Base-by-base conservation (phyloP, 2,888 invertebrate species). In the Sylvicola fuscatus region DNA sequence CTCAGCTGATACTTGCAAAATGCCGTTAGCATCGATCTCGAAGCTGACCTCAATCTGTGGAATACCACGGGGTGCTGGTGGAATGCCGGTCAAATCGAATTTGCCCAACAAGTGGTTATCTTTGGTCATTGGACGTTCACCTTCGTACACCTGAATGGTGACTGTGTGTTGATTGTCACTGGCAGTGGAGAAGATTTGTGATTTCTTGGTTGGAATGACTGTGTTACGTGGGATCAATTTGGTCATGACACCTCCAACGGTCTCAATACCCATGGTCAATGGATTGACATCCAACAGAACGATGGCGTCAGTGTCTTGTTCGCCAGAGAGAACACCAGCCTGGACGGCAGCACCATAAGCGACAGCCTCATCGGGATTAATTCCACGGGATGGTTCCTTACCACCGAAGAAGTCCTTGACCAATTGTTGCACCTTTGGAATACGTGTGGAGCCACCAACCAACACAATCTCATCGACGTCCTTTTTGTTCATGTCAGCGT, bases 231-330 rank as follows among this genome's bases (percentile, higher is more conserved):
- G 83, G 54, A 98, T 98, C 37, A 98, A 70, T 57, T 95, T 97
- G 46, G 97, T 97, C 97, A 99, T 98, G 21, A 98, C 97, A 45
- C 98, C 98, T 43, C 98, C 97, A 34, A 97, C 95, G 30, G 98
- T 99, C 63, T 99, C 98, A 53, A 99, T 98, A 62, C 98, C 98
- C 77, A 98, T 75, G 44, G 98, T 97, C 44, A 99, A 69, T 45
- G 98, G 98, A 60, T 95, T 97, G 37, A 98, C 98, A 58, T 99
- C 97, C 43, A 98, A 71, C 40, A 98, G 69, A 1, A 97, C 90
- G 45, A 97, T 81, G 37, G 93, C 93, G 47, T 90, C 90, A 2
- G 92, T 92, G 53, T 90, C 90, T 61, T 95, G 90, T 65, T 95
- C 95, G 36, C 97, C 61, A 40, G 89, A 86, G 39, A 99, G 72